Evolutionary conservation across 2,888 invertebrate genomes (phyloP).

Genomic region (Pachliopta kotzebuea): DNA sequence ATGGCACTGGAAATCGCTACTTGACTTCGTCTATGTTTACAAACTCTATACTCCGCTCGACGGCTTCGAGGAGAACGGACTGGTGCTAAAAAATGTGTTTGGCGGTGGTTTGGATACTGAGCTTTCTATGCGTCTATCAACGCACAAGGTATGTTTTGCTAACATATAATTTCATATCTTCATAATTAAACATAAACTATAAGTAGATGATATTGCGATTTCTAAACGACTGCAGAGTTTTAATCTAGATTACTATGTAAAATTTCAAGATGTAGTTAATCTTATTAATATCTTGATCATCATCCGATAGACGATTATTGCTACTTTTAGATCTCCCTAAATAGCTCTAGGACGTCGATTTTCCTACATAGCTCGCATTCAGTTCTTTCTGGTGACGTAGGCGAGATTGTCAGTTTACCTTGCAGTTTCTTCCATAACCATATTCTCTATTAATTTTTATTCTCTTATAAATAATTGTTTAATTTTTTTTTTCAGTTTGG

Average conservation of each 20-base stretch:
- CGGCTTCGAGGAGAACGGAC: constrained; percentile 88
- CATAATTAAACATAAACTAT: no score
- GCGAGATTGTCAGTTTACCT: neutral
- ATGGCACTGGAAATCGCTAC: constrained; percentile 83
- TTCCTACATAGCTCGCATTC: no score
- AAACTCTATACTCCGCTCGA: constrained; percentile 89
- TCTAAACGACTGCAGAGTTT: no score
- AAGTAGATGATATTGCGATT: no score
- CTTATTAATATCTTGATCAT: neutral
- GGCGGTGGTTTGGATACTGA: constrained; percentile 85
- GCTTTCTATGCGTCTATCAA: constrained; percentile 84
- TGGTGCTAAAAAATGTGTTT: constrained; percentile 85
- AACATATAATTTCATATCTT: no score
- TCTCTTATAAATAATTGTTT: no score
- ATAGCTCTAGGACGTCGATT: neutral
- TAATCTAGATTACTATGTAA: no score
- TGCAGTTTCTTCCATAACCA: no score
- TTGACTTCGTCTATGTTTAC: constrained; percentile 89
- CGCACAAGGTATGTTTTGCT: constrained; percentile 77
- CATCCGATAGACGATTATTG: neutral
- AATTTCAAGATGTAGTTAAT: no score
- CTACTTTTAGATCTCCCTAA: neutral
- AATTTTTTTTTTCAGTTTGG: constrained; percentile 55
- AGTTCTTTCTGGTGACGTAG: neutral
- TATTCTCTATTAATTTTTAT: no score